Conservation (phyloP, 2,888 invertebrate species). For the Hofmannophila pseudospretella region DNA sequence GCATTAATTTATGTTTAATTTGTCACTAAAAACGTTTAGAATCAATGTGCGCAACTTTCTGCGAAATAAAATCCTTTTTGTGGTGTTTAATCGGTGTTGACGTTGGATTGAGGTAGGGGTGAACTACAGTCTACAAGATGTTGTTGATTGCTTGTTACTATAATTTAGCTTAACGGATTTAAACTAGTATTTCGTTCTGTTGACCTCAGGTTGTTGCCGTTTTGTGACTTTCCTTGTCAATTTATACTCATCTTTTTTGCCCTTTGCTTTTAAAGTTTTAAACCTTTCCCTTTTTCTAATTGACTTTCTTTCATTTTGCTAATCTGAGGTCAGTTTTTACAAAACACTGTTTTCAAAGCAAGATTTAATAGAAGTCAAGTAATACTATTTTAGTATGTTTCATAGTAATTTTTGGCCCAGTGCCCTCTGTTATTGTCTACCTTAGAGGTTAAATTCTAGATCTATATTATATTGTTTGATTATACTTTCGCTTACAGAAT, state of each 20-base stretch:
- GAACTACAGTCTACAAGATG: conserved; percentile 3
- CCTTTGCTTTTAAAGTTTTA: not conserved
- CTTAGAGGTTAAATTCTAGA: conserved; percentile 29
- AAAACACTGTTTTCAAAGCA: not conserved
- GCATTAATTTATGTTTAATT: conserved; percentile 1
- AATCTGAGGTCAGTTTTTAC: conserved; percentile 2
- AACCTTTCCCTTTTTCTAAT: not conserved
- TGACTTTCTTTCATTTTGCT: conserved; percentile 1
- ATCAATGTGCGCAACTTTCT: not conserved
- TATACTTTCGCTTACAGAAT: conserved; percentile 55
- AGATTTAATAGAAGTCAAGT: too few species aligned
- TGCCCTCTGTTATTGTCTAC: conserved; percentile 50
- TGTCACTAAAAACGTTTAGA: not conserved
- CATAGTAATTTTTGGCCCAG: conserved; percentile 17
- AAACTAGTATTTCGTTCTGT: conserved; percentile 1
- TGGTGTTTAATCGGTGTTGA: not conserved
- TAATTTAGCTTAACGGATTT: conserved; percentile 10
- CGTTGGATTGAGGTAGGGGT: not conserved
- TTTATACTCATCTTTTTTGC: not conserved
- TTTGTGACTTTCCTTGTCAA: not conserved
- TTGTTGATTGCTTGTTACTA: conserved; percentile 12
- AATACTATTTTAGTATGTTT: not conserved
- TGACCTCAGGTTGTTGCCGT: not conserved
- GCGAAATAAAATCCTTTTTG: too few species aligned
- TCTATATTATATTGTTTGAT: conserved; percentile 7